Evolutionary conservation across 2,113 vertebrate genomes (phyloP).

Genomic region (Physeter macrocephalus): DNA sequence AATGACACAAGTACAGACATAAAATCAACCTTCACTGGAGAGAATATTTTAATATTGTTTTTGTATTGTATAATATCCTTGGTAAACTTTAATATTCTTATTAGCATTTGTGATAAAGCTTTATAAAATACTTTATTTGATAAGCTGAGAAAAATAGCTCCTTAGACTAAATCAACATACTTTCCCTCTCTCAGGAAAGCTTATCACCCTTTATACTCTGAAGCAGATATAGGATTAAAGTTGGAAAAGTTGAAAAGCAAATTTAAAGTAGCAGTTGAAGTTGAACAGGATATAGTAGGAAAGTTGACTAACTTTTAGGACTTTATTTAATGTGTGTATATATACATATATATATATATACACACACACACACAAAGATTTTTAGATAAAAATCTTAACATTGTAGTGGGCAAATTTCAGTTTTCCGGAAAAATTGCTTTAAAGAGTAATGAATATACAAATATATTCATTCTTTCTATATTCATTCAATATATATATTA

Average conservation of each 20-base stretch:
- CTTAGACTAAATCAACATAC: not conserved
- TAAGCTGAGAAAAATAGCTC: not conserved
- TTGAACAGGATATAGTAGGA: not conserved
- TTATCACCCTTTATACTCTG: fast-evolving
- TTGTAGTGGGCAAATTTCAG: not conserved
- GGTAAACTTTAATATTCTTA: not conserved
- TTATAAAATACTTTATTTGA: not conserved
- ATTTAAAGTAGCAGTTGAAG: not conserved
- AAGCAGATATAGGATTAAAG: not conserved
- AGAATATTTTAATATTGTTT: not conserved
- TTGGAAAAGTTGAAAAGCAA: not conserved
- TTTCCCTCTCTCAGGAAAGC: not conserved
- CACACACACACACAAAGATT: not conserved
- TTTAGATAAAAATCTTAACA: not conserved
- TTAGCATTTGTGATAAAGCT: not conserved
- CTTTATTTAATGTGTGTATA: not conserved
- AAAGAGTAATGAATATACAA: not conserved
- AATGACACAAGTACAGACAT: not conserved
- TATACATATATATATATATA: not conserved
- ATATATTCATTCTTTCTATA: not conserved
- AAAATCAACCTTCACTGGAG: not conserved
- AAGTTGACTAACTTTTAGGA: not conserved
- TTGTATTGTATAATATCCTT: not conserved
- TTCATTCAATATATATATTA: not conserved
- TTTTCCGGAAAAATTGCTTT: not conserved